Conservation (phyloP, 2,113 vertebrate genomes). For the Crypturellus undulatus region DNA sequence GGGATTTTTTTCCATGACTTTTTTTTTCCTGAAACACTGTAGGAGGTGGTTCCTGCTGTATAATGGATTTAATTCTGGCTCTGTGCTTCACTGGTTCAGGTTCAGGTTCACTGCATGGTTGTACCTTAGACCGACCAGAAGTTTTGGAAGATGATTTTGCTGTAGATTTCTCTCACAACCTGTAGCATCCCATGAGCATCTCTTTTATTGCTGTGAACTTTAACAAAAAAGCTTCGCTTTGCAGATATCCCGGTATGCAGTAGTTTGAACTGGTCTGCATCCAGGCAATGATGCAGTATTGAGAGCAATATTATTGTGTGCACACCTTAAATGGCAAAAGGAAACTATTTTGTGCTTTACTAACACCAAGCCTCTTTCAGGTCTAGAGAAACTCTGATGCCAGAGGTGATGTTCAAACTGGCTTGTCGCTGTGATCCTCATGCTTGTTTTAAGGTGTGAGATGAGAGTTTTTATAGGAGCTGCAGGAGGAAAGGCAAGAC, state of each 20-base stretch:
- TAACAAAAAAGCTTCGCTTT: constrained; percentile 6
- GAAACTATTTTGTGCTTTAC: constrained; percentile 28
- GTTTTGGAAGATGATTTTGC: background rate
- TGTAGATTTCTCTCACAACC: background rate
- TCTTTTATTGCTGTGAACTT: background rate
- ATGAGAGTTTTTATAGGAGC: background rate
- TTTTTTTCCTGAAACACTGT: background rate
- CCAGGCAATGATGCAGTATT: background rate
- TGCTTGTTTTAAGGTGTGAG: background rate
- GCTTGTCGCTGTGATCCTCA: background rate
- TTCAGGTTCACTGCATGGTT: background rate
- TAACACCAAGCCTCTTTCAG: background rate
- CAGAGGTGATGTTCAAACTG: constrained; percentile 9
- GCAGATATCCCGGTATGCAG: background rate
- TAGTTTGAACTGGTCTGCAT: background rate
- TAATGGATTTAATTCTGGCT: background rate
- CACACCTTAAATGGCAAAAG: constrained; percentile 6
- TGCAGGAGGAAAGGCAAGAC: background rate
- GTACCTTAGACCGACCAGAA: background rate
- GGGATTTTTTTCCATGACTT: background rate
- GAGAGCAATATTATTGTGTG: background rate
- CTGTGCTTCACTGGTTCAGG: background rate
- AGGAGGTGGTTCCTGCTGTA: background rate
- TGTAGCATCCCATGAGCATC: background rate
- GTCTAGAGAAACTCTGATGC: background rate